These are phyloP conservation scores for Micrasema longulum DNA, from an alignment of 1,140 invertebrate genomes.

Conservation along the genomic window DNA sequence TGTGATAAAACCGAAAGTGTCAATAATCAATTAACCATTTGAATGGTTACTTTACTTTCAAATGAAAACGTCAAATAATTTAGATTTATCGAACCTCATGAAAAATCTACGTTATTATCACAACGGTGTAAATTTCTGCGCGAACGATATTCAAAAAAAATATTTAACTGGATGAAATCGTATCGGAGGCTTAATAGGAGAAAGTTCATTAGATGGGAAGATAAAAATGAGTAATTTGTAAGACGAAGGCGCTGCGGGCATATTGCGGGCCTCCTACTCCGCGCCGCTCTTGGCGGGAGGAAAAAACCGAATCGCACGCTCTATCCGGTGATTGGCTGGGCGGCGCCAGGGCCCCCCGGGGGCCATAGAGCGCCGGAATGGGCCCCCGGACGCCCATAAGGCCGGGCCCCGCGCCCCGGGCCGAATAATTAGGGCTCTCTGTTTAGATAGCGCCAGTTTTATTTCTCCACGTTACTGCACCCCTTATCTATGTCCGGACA, in stretches of 20 bases:
- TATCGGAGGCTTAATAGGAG: slow-evolving; percentile 20
- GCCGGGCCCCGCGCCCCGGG: slow-evolving; percentile 66
- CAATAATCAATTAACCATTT: no score
- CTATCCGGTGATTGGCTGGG: slow-evolving; percentile 56
- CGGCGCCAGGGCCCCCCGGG: slow-evolving; percentile 66
- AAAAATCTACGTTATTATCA: neutral
- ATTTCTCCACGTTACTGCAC: slow-evolving; percentile 62
- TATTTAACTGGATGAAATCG: slow-evolving; percentile 19
- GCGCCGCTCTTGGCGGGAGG: neutral
- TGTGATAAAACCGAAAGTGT: no score
- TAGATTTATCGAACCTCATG: no score
- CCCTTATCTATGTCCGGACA: slow-evolving; percentile 41
- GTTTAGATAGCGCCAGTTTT: slow-evolving; percentile 71
- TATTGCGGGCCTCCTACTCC: slow-evolving; percentile 10
- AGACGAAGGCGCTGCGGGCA: slow-evolving; percentile 34
- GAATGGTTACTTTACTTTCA: no score
- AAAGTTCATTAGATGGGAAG: slow-evolving; percentile 40
- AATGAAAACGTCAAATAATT: no score
- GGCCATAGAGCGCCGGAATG: slow-evolving; percentile 69
- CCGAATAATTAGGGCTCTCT: slow-evolving; percentile 72
- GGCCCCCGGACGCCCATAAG: slow-evolving; percentile 69
- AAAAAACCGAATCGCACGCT: slow-evolving; percentile 42
- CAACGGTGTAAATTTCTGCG: neutral
- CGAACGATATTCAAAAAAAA: slow-evolving; percentile 25
- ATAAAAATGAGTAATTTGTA: slow-evolving; percentile 43